Evolutionary conservation across 2,797 vertebrate genomes (phyloP), one percentile per base, ranked within the genome.

Genomic region (Micromesistius poutassou): DNA sequence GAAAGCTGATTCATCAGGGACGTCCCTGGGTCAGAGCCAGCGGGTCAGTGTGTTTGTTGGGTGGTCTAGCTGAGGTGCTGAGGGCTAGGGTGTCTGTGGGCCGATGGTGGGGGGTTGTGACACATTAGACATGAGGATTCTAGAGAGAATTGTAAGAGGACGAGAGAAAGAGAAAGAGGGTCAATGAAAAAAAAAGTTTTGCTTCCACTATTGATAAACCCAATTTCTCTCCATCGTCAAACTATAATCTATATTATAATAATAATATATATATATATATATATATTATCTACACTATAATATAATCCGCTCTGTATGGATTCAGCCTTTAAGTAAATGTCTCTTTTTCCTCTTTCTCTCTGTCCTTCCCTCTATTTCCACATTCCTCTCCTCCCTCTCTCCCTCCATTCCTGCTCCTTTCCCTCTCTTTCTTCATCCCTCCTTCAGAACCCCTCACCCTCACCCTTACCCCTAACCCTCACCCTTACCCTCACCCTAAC

Each of bases 11-110:
- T 46, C 7, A 75, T 2, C 6, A 40, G 62, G 35, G 74, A 19
- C 16, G 76, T 42, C 33, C 40, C 19, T 25, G 66, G 79, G 83
- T 83, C 78, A 70, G 55, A 81, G 80, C 75, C 33, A 12, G 30
- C 13, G 40, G 78, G 74, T 79, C 73, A 68, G 77, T 33, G 80
- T 70, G 71, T 85, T 35, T 85, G 13, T 84, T 92, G 88, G 91
- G 90, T 91, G 91, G 89, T 92, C 87, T 80, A 30, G 71, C 71
- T 79, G 84, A 78, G 87, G 87, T 87, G 90, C 87, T 79, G 86
- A 84, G 87, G 82, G 81, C 76, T 72, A 83, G 85, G 83, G 83
- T 80, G 19, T 33, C 36, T 72, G 77, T 85, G 88, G 84, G 90
- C 88, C 85, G 83, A 84, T 83, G 86, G 81, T 78, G 86, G 80